Percentiles rank a stretch among this genome's conserved stretches.
phyloP scores from a whole-genome alignment of 2,113 vertebrate species.

The Sterna hirundo region DNA sequence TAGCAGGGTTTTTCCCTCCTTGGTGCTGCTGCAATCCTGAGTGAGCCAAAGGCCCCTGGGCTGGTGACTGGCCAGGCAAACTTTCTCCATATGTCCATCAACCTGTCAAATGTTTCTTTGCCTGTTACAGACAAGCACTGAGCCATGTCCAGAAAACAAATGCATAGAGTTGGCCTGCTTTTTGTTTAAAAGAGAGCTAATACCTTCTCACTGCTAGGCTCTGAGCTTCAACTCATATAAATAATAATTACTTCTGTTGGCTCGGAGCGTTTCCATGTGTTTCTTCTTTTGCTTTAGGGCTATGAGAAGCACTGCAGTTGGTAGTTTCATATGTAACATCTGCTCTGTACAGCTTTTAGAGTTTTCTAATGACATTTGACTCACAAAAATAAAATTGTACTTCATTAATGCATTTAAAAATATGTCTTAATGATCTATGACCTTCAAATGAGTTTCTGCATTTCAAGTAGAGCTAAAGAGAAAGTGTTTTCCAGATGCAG shows the following conservation, averaged over 20 bases:
- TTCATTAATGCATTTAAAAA: neutral
- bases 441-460: neutral
- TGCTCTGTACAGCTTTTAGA: neutral
- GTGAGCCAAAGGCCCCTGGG: neutral
- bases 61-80: neutral
- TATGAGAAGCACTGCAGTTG: neutral
- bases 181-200: neutral
- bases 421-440: neutral
- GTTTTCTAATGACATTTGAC: neutral
- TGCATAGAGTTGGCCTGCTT: neutral
- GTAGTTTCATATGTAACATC: neutral
- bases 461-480: neutral
- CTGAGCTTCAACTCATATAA: neutral
- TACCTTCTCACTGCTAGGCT: neutral
- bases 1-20: neutral
- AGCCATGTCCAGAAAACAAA: neutral
- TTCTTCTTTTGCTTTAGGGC: neutral
- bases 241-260: neutral
- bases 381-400: neutral
- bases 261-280: neutral
- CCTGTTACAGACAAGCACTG: neutral
- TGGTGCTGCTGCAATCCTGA: neutral
- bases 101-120: conserved; percentile 1
- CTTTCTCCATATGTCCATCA: neutral
- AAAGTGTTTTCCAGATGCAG: neutral